Base-by-base conservation (phyloP, 2,113 vertebrate genomes). In the Myotis yumanensis region DNA sequence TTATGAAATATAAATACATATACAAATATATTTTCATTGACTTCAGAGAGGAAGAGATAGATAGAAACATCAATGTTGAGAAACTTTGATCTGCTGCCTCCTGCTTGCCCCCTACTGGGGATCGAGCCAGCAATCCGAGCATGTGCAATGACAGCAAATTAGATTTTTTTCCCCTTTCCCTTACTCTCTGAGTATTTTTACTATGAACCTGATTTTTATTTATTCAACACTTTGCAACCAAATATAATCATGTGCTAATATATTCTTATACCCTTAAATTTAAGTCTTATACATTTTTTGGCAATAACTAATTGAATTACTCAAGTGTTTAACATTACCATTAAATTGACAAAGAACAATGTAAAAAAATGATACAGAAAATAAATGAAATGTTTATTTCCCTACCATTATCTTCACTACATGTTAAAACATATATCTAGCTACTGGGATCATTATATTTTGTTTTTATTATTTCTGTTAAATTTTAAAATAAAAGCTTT, bases 141-240 rank as follows among this genome's bases (percentile, higher is more conserved):
- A 93, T 83, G 48, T 75, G 30, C 35, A 91, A 75, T 18, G 51
- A 62, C 0, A 40, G 30, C 17, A 91, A 86, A 30, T 62, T 46
- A 46, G 43, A 46, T 4, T n/a, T 17, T 68, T 72, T 46, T 76
- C 30, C 37, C 37, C 64, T 73, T 86, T 76, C 51, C 83, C 48
- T 75, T 76, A 69, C 11, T 72, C 9, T 81, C 43, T 84, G 7
- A 62, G 25, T 54, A 82, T 46, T 46, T 46, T 59, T 23, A 88
- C 4, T 59, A 89, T 51, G 20, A 94, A 51, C 28, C 11, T 59
- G 37, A 79, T 64, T 62, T 94, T 81, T 54, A 94, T 68, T 88
- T 86, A 96, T 62, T 89, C 15, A 88, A 20, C 66, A 89, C 16
- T 86, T 89, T 69, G 10, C 35, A 76, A 66, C 71, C 25, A 94